Conservation (phyloP, 1,140 invertebrate species). For the Harlomillsia oculata region DNA sequence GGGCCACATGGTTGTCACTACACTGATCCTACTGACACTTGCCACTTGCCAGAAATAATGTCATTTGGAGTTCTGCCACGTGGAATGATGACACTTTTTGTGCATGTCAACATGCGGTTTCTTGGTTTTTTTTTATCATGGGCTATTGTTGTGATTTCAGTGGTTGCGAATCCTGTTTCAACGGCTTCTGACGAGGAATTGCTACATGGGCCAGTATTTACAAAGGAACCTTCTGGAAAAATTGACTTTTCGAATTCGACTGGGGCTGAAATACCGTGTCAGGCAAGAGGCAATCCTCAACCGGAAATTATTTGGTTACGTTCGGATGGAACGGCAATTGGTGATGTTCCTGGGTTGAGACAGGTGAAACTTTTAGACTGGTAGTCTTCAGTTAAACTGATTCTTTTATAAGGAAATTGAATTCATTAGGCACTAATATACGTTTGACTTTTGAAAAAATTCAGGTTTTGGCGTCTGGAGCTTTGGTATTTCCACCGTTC, state of each 20-base stretch:
- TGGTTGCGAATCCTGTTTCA: not conserved
- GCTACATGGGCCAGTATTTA: constrained; percentile 67
- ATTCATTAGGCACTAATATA: no score
- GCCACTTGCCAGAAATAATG: no score
- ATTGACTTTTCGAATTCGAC: constrained; percentile 90
- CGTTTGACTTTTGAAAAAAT: no score
- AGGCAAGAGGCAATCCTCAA: constrained; percentile 76
- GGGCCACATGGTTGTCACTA: no score
- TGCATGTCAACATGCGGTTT: no score
- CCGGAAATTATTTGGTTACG: constrained; percentile 88
- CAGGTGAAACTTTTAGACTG: constrained; percentile 57
- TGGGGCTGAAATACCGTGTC: constrained; percentile 82
- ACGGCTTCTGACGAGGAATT: constrained; percentile 17
- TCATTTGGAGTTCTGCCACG: no score
- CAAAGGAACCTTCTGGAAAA: constrained; percentile 78
- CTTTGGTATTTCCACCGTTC: constrained; percentile 87
- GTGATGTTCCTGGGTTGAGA: constrained; percentile 74
- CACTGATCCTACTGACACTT: no score
- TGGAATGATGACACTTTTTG: no score
- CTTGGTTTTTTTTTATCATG: no score
- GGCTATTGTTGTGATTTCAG: no score
- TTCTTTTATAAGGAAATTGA: no score
- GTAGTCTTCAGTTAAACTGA: no score
- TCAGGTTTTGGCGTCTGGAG: constrained; percentile 78
- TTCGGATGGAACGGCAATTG: constrained; percentile 74